These are phyloP conservation scores for Myiotriccus ornatus DNA, from an alignment of 2,797 vertebrate species.

Conservation along the genomic window DNA sequence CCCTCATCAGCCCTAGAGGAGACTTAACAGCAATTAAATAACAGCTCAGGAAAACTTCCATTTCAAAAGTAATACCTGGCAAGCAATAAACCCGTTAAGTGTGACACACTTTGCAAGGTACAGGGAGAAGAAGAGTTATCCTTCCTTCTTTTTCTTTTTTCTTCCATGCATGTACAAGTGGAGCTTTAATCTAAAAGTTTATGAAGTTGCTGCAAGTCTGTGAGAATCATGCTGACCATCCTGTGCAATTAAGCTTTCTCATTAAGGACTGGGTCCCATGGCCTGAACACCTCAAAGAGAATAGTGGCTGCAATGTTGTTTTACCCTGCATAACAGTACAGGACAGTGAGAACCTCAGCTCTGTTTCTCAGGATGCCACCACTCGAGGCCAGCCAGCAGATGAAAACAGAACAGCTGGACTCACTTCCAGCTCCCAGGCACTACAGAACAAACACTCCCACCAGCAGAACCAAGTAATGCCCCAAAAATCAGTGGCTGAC, in stretches of 20 bases:
- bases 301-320: background rate
- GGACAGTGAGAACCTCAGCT: background rate
- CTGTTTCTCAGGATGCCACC: background rate
- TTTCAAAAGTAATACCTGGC: background rate
- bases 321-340: background rate
- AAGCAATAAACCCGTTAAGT: background rate
- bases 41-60: background rate
- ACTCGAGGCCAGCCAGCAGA: background rate
- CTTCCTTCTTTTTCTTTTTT: background rate
- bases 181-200: background rate
- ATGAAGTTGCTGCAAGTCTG: background rate
- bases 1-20: background rate
- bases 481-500: background rate
- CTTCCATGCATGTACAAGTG: background rate
- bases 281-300: background rate
- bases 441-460: background rate
- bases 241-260: background rate
- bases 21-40: conserved; percentile 4
- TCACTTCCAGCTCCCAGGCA: background rate
- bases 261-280: background rate
- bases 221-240: background rate
- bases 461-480: background rate
- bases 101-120: background rate
- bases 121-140: background rate
- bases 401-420: background rate